Evolutionary conservation across 2,888 invertebrate species (phyloP).

Genomic region (Geotrupes spiniger): DNA sequence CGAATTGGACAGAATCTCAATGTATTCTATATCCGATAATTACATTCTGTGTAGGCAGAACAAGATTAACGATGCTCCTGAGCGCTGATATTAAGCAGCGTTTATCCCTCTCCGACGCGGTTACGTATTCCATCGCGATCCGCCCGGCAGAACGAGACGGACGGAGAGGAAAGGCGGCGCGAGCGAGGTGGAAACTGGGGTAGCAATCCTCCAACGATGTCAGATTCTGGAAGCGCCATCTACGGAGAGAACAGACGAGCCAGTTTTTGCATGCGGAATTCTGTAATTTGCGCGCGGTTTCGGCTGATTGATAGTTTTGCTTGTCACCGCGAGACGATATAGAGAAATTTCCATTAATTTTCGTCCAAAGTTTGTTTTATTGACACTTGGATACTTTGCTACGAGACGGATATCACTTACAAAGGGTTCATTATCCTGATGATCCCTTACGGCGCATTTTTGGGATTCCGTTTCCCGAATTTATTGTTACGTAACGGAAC

Average conservation of each 20-base stretch:
- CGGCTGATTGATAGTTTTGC: conserved; percentile 50
- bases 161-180: conserved; percentile 25
- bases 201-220: conserved; percentile 28
- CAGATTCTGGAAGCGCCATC: conserved; percentile 43
- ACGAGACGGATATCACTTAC: not conserved
- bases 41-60: conserved; percentile 51
- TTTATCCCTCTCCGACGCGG: conserved; percentile 31
- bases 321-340: conserved; percentile 49
- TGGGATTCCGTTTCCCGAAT: too few species aligned
- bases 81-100: conserved; percentile 50
- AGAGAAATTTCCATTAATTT: conserved; percentile 52
- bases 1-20: conserved; percentile 25
- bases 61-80: conserved; percentile 52
- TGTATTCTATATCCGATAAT: conserved; percentile 47
- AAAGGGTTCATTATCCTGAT: not conserved
- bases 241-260: conserved; percentile 26
- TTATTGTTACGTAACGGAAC: too few species aligned
- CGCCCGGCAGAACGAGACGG: conserved; percentile 16
- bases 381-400: conserved; percentile 27
- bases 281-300: conserved; percentile 49
- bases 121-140: conserved; percentile 1
- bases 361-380: conserved; percentile 38
- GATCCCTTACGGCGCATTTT: not conserved
- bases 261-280: conserved; percentile 45
- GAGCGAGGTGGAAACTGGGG: conserved; percentile 26